phyloP scores from a whole-genome alignment of 2,113 vertebrate species.

The Carassius carassius region DNA sequence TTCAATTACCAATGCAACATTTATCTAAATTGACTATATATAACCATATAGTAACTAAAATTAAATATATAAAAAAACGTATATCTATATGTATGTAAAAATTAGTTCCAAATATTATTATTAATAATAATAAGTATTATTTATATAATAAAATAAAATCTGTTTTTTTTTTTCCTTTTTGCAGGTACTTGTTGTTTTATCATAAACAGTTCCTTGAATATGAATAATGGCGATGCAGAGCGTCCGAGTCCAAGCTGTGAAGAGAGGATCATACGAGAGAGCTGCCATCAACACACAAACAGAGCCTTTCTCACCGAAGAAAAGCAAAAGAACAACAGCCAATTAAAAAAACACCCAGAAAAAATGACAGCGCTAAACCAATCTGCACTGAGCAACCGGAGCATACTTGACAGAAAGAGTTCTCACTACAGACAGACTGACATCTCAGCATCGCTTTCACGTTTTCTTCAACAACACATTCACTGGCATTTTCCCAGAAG shows the following conservation, averaged over 20 bases:
- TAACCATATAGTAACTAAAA: too few relatives aligned
- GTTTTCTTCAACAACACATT: not conserved
- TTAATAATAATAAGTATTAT: too few relatives aligned
- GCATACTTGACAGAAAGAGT: slow-evolving; percentile 33
- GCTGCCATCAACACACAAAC: not conserved
- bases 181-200: slow-evolving; percentile 86
- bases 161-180: not conserved
- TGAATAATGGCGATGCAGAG: slow-evolving; percentile 70
- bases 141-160: too few relatives aligned
- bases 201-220: slow-evolving; percentile 92
- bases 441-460: slow-evolving; percentile 1
- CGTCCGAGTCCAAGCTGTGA: not conserved
- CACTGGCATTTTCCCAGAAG: not conserved
- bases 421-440: slow-evolving; percentile 27
- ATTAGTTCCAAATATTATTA: too few relatives aligned
- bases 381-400: slow-evolving; percentile 46
- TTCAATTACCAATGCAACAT: too few relatives aligned
- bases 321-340: not conserved
- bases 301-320: not conserved
- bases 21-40: too few relatives aligned
- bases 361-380: slow-evolving; percentile 31
- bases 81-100: too few relatives aligned
- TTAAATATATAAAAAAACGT: too few relatives aligned
- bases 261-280: not conserved
- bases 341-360: not conserved